phyloP scores from a whole-genome alignment of 2,113 vertebrate species.

The Recurvirostra avosetta region DNA sequence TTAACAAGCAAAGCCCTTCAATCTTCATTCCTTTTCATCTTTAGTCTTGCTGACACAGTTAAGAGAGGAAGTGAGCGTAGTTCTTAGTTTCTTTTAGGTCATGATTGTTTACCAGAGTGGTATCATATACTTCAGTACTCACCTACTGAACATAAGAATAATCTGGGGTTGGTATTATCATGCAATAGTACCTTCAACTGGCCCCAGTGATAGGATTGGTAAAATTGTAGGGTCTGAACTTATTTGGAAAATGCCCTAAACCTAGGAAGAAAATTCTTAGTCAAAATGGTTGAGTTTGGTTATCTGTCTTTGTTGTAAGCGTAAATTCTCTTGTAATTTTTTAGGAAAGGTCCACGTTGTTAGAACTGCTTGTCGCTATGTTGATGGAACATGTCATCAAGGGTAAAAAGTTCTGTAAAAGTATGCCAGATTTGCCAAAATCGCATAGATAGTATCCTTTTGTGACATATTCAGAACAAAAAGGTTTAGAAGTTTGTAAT shows the following conservation, averaged over 20 bases:
- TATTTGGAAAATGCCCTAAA: not conserved
- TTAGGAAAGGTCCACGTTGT: not conserved
- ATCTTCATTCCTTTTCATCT: not conserved
- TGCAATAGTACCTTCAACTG: not conserved
- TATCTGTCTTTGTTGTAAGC: not conserved
- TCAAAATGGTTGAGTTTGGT: not conserved
- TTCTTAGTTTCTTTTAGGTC: not conserved
- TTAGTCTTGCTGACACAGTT: not conserved
- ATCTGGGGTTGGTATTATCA: not conserved
- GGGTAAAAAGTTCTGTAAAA: not conserved
- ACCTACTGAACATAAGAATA: not conserved
- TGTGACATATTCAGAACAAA: not conserved
- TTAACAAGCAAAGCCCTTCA: not conserved
- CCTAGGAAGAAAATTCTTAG: not conserved
- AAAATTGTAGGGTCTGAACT: not conserved
- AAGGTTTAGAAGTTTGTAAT: not conserved
- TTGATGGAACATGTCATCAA: not conserved
- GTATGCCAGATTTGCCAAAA: not conserved
- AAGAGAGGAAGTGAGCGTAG: not conserved
- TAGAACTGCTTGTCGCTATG: not conserved
- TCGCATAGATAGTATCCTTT: not conserved
- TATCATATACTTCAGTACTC: not conserved
- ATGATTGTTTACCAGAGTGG: not conserved
- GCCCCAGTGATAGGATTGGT: accelerated
- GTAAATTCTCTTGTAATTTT: not conserved